Conservation (phyloP, 2,113 vertebrate species). For the Hipposideros armiger region DNA sequence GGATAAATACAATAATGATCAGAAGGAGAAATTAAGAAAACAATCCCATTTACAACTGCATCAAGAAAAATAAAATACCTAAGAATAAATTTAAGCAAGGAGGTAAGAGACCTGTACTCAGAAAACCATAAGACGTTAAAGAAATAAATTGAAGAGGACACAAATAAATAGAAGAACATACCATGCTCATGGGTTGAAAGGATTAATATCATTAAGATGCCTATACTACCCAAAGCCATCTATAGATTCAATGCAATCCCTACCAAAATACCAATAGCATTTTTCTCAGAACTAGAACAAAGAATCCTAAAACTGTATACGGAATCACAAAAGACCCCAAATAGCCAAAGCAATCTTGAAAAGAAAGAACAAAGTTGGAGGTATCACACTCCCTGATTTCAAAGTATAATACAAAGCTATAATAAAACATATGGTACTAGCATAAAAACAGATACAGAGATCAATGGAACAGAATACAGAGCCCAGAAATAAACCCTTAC, state of each 20-base stretch:
- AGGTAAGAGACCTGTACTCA: not conserved
- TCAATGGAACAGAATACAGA: not conserved
- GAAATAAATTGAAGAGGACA: not conserved
- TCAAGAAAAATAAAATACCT: not conserved
- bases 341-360: not conserved
- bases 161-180: not conserved
- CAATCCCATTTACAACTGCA: not conserved
- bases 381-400: not conserved
- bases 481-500: not conserved
- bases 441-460: not conserved
- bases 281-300: not conserved
- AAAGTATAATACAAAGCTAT: not conserved
- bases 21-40: not conserved
- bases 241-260: not conserved
- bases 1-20: not conserved
- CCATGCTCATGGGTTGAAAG: not conserved
- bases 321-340: not conserved
- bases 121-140: not conserved
- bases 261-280: not conserved
- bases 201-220: not conserved
- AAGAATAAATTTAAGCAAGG: not conserved
- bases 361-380: not conserved
- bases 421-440: not conserved
- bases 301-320: not conserved
- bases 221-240: not conserved